Evolutionary conservation across 2,113 vertebrate genomes (phyloP).

Genomic region (Corynorhinus townsendii): DNA sequence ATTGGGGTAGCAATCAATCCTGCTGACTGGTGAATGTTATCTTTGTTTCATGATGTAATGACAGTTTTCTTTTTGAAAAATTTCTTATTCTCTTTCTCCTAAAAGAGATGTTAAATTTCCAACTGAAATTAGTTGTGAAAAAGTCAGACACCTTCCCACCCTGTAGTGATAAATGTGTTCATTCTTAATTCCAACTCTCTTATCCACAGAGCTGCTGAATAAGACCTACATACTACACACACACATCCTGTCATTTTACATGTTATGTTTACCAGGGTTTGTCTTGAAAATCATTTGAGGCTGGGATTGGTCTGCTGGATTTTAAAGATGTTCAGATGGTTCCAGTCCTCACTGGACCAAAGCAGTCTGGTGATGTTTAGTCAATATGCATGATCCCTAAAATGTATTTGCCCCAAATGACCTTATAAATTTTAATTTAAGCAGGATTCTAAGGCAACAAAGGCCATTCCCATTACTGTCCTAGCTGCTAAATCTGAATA

Average conservation of each 20-base stretch:
- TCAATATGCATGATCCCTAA: background rate
- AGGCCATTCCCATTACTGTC: background rate
- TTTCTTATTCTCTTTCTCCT: background rate
- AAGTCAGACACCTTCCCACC: background rate
- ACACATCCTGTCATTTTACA: background rate
- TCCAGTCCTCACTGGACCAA: background rate
- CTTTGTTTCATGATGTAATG: background rate
- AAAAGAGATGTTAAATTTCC: background rate
- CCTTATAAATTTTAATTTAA: conserved; percentile 37
- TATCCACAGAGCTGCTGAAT: background rate
- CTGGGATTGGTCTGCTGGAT: background rate
- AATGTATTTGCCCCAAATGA: background rate
- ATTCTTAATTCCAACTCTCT: background rate
- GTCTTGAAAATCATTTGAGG: background rate
- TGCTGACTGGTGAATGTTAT: background rate
- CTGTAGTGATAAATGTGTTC: background rate
- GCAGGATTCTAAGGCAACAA: background rate
- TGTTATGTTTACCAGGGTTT: background rate
- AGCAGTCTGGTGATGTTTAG: background rate
- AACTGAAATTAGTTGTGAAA: conserved; percentile 18
- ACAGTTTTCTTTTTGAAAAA: background rate
- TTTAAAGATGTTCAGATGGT: background rate
- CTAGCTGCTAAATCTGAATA: conserved; percentile 31
- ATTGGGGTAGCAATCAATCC: background rate
- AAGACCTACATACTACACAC: background rate